Conservation (phyloP, 2,113 vertebrate genomes). For the Passer montanus region DNA sequence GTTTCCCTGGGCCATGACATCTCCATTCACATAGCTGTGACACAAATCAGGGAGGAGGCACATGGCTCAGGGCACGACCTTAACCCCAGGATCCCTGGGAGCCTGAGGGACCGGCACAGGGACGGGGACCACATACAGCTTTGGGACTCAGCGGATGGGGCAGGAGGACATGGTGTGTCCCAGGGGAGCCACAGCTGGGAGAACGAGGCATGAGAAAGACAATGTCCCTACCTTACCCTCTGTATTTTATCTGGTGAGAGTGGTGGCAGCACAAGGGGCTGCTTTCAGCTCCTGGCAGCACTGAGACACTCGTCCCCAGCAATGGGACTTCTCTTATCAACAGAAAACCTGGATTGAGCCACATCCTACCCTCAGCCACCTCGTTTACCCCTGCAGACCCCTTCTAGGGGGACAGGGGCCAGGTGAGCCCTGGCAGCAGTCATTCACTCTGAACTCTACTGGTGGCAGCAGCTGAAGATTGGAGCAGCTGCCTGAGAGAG, state of each 20-base stretch:
- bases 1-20: rapidly evolving
- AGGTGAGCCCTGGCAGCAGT: background rate
- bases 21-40: rapidly evolving
- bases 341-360: background rate
- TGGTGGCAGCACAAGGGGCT: background rate
- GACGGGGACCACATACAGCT: background rate
- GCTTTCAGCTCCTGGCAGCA: background rate
- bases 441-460: background rate
- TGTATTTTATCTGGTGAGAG: background rate
- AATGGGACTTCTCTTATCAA: background rate
- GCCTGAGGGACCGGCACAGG: background rate
- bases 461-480: background rate
- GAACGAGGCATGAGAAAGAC: rapidly evolving
- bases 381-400: background rate
- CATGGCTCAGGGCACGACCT: rapidly evolving
- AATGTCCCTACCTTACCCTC: no score
- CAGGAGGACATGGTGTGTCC: background rate
- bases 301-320: background rate
- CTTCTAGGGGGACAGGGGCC: background rate
- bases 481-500: background rate
- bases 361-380: background rate
- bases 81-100: background rate
- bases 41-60: background rate
- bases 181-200: rapidly evolving
- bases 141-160: rapidly evolving